Base-by-base conservation (phyloP, 2,113 vertebrate species). In the Hucho hucho region DNA sequence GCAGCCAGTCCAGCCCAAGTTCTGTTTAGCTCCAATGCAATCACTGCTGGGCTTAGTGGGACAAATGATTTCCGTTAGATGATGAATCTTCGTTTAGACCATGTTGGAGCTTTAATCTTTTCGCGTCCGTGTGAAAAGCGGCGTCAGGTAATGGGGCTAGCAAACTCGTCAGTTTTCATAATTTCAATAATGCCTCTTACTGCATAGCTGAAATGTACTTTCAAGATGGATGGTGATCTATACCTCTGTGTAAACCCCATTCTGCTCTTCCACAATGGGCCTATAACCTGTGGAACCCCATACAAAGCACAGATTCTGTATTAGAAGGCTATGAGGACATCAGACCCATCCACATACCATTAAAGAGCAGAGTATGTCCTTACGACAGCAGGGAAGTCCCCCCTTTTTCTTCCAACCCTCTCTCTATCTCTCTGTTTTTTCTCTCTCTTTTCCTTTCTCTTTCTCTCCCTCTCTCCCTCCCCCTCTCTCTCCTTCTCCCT, bases 61-160 rank as follows among this genome's bases (percentile, higher is more conserved):
- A 66, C 59, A n/a, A 61, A 72, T 72, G 65, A 72, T 72, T 72
- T 77, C 75, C 49, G 47, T 77, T 68, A 68, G 47, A 77, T 46
- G 43, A 14, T 58, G 69, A 53, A 61, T 58, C 47, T 20, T 25
- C 32, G 25, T 47, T 18, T 6, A 43, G 25, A 65, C 22, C 63
- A 14, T 29, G 53, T 72, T 72, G 26, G 70, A 11, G 70, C 49
- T 61, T 61, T 37, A 29, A 58, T 72, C 70, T 61, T 28, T 61
- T 22, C 13, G 59, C 16, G 37, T 71, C 6, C 69, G 28, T 70
- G 25, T 53, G 64, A 22, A 11, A 26, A 64, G 24, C 12, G 3
- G 4, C 14, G 4, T 26, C 12, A 20, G 63, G 63, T 26, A 64
- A 64, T 64, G 22, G 61, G 61, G 22, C 12, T 64, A 25, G 61